Percentiles rank a stretch among this genome's conserved stretches.
Evolutionary conservation across 1,140 invertebrate species (phyloP).

Genomic region (Pachyrhynchus sulphureomaculatus): DNA sequence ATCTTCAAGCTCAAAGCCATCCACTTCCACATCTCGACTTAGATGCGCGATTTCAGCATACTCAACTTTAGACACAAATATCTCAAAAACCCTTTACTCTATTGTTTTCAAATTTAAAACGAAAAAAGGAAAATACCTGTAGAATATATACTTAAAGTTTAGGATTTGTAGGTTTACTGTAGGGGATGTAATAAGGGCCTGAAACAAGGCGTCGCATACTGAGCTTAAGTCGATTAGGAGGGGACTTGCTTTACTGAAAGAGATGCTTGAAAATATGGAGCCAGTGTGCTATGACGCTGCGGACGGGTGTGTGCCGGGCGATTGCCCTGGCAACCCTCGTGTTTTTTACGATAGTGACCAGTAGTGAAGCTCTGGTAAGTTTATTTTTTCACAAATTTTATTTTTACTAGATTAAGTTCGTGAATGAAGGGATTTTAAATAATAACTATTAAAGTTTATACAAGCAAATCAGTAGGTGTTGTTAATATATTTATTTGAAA

Average conservation of each 20-base stretch:
- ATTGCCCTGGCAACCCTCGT: conserved; percentile 45
- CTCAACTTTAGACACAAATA: conserved; percentile 21
- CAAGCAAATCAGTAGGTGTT: too few species aligned
- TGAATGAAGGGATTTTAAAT: too few species aligned
- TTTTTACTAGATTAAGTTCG: too few species aligned
- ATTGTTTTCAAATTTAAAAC: conserved; percentile 27
- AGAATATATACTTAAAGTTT: conserved; percentile 1
- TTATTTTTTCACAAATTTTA: conserved; percentile 11
- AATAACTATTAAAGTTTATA: too few species aligned
- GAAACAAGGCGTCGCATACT: conserved; percentile 15
- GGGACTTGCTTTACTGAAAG: conserved; percentile 37
- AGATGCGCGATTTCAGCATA: conserved; percentile 37
- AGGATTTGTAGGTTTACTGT: background rate
- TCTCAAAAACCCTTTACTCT: conserved; percentile 12
- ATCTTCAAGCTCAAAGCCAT: conserved; percentile 40
- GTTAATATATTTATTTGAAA: too few species aligned
- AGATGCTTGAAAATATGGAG: conserved; percentile 45
- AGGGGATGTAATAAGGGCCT: conserved; percentile 20
- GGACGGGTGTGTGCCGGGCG: conserved; percentile 48
- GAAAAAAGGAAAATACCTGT: background rate
- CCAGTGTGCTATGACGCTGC: conserved; percentile 52
- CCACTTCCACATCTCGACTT: conserved; percentile 36
- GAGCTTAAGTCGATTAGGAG: conserved; percentile 38
- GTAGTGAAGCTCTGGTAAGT: conserved; percentile 45
- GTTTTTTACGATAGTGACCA: conserved; percentile 42